phyloP scores from a whole-genome alignment of 2,113 vertebrate genomes.

The Microtus richardsoni region DNA sequence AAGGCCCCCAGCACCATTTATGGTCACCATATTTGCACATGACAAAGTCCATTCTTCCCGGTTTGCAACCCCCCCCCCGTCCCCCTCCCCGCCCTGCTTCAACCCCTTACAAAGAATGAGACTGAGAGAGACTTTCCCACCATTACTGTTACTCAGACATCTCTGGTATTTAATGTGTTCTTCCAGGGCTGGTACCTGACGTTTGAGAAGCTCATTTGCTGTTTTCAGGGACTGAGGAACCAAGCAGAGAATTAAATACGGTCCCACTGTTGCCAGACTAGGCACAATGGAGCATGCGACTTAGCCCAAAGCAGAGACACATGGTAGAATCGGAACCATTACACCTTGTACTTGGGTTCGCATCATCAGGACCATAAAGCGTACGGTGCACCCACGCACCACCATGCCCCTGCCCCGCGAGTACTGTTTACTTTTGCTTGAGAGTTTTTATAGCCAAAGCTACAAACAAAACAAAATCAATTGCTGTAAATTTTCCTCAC shows the following conservation, averaged over 20 bases:
- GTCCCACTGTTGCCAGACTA: conserved; percentile 78
- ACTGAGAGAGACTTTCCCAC: conserved; percentile 88
- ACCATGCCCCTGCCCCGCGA: conserved; percentile 45
- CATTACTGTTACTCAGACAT: conserved; percentile 86
- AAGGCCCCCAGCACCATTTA: conserved; percentile 90
- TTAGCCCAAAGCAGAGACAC: conserved; percentile 59
- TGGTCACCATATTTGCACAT: conserved; percentile 91
- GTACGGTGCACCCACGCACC: conserved; percentile 53
- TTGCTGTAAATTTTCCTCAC: conserved; percentile 81
- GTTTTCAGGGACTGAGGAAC: conserved; percentile 75
- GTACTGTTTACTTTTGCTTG: conserved; percentile 74
- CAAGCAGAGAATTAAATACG: conserved; percentile 76
- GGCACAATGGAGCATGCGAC: conserved; percentile 56
- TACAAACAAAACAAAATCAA: conserved; percentile 84
- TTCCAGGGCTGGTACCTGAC: conserved; percentile 57
- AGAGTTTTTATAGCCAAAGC: conserved; percentile 77
- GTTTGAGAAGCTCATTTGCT: conserved; percentile 63
- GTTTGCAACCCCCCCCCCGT: conserved; percentile 82
- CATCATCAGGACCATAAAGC: conserved; percentile 60
- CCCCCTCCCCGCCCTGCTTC: not conserved
- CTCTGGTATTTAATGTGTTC: conserved; percentile 79
- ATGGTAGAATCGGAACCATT: conserved; percentile 62
- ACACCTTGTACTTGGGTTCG: conserved; percentile 49
- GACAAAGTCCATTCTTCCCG: conserved; percentile 90
- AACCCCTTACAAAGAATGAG: conserved; percentile 83